Conservation (phyloP, 2,797 vertebrate genomes). For the Momotus momota region DNA sequence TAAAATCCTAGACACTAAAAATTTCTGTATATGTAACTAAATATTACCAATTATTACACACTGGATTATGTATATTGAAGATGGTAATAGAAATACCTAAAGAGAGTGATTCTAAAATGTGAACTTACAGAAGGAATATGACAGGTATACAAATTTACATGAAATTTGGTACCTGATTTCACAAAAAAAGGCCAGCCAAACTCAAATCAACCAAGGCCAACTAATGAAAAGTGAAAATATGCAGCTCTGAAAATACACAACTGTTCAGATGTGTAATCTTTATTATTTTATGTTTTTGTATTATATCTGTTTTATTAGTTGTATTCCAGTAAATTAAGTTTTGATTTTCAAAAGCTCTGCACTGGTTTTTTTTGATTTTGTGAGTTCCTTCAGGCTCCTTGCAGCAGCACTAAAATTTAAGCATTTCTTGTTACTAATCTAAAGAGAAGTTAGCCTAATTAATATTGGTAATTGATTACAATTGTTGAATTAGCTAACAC, state of each 20-base stretch:
- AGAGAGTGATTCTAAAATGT: neutral
- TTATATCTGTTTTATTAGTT: neutral
- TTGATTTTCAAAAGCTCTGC: neutral
- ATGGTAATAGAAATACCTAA: neutral
- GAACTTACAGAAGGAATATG: neutral
- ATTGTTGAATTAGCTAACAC: neutral
- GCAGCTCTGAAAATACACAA: neutral
- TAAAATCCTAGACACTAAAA: neutral
- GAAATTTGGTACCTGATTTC: neutral
- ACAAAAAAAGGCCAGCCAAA: neutral
- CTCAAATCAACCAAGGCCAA: neutral
- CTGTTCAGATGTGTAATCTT: neutral
- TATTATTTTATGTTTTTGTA: neutral
- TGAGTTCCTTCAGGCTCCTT: neutral
- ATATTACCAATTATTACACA: neutral
- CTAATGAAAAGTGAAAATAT: neutral
- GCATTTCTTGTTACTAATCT: neutral
- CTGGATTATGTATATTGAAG: neutral
- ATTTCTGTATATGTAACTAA: neutral
- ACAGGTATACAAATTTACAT: neutral
- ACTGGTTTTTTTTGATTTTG: neutral
- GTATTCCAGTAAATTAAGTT: neutral
- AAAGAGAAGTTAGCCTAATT: neutral
- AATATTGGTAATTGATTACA: neutral
- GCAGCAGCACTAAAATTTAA: slow-evolving; percentile 7